phyloP scores from a whole-genome alignment of 2,797 vertebrate genomes.

The Peromyscus melanophrys region DNA sequence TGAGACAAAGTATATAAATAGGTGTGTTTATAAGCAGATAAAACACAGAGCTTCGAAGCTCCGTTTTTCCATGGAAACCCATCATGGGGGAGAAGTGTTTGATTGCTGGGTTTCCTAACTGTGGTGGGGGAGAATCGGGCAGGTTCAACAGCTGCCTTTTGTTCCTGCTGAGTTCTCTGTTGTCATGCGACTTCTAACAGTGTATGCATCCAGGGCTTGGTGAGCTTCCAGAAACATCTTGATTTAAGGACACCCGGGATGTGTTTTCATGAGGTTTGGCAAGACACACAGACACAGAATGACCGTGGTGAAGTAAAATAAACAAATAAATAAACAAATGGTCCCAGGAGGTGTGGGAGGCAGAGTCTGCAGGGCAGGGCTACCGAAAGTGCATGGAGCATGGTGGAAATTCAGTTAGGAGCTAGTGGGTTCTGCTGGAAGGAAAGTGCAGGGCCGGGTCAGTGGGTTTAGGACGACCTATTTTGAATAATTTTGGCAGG shows the following conservation, averaged over 20 bases:
- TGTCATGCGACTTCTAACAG: not conserved
- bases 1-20: not conserved
- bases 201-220: not conserved
- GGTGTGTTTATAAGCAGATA: not conserved
- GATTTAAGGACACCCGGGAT: not conserved
- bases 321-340: too few relatives aligned
- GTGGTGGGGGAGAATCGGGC: not conserved
- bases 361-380: not conserved
- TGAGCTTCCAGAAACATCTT: not conserved
- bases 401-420: too few relatives aligned
- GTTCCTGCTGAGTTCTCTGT: slow-evolving; percentile 11
- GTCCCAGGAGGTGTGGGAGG: not conserved
- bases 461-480: not conserved
- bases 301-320: not conserved
- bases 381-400: not conserved
- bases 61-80: not conserved
- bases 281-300: not conserved
- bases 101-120: not conserved
- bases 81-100: not conserved
- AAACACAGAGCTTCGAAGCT: not conserved
- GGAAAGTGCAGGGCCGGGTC: not conserved
- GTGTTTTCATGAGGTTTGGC: not conserved
- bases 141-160: not conserved
- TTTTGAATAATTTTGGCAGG: not conserved
- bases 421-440: not conserved